Conservation (phyloP, 2,113 vertebrate species). For the Nannospalax galili region DNA sequence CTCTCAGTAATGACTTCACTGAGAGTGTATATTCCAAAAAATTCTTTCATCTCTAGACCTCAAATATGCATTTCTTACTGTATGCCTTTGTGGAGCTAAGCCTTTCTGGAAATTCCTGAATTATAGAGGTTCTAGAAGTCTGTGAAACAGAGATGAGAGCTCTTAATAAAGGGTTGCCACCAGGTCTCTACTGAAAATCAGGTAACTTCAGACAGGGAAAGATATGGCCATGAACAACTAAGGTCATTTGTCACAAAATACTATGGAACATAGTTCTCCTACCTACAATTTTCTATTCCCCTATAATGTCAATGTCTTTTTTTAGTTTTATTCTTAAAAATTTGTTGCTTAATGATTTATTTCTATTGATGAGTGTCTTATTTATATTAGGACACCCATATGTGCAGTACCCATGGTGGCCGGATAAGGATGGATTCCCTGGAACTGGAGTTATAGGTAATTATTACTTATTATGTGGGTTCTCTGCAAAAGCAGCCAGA, state of each 20-base stretch:
- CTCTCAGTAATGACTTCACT: not conserved
- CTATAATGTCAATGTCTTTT: too few species aligned
- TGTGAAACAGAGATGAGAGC: not conserved
- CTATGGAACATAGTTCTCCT: too few species aligned
- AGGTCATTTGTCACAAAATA: not conserved
- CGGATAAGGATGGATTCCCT: too few species aligned
- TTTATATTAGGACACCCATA: too few species aligned
- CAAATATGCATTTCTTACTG: not conserved
- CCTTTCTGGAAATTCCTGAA: conserved; percentile 18
- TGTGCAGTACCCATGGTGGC: too few species aligned
- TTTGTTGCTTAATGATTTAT: too few species aligned
- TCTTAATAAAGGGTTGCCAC: not conserved
- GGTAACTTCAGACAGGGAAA: not conserved
- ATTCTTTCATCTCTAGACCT: not conserved
- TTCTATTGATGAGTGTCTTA: too few species aligned
- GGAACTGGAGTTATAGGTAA: too few species aligned
- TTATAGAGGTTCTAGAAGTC: not conserved
- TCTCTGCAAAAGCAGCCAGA: too few species aligned
- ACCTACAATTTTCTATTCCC: not conserved
- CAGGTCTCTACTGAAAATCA: not conserved
- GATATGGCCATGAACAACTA: not conserved
- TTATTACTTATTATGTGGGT: too few species aligned
- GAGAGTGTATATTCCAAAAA: not conserved
- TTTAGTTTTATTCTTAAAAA: too few species aligned
- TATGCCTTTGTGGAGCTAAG: not conserved